Base-by-base conservation (phyloP, 1,140 invertebrate species). In the Leptopilina clavipes region DNA sequence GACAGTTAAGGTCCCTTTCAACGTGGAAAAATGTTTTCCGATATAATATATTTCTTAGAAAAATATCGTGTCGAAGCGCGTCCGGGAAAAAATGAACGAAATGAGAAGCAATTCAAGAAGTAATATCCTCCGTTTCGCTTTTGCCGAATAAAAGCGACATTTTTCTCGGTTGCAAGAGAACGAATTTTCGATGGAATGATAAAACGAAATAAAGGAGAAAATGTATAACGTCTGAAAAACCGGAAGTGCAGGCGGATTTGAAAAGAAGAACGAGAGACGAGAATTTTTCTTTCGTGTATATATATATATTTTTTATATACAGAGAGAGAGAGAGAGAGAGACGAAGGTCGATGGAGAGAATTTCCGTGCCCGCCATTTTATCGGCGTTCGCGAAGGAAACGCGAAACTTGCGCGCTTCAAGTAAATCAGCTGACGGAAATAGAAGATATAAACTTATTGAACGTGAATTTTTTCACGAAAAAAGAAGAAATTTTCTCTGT, bases 301-400 rank as follows among this genome's bases (percentile, higher is more conserved):
- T 40, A 40, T 40, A 40, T 40, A 40, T 40, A 40, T 40, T 3
- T 40, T 3, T 40, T n/a, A n/a, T n/a, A n/a, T n/a, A n/a, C n/a
- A n/a, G n/a, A n/a, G 6, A 31, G 6, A 1, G 6, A 1, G 25
- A 31, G 25, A 31, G 25, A 31, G 44, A n/a, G n/a, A n/a, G n/a
- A 59, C 73, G 74, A 56, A 70, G 52, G 48, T 70, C 71, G 56
- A 79, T 48, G 70, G 75, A 78, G 74, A 81, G 80, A 77, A 82
- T 81, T 83, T 83, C 85, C 80, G 83, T 82, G 80, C 84, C 83
- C 81, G 85, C 85, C 86, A 88, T 87, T 88, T 87, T 85, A 86
- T 82, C 86, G 86, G 86, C 77, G 9, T 79, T 59, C 74, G 76
- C 79, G 76, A 31, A 76, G 17, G 43, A 59, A 79, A 81, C 77